phyloP scores from a whole-genome alignment of 2,888 invertebrate genomes.

The Chymomyza fuscimana region DNA sequence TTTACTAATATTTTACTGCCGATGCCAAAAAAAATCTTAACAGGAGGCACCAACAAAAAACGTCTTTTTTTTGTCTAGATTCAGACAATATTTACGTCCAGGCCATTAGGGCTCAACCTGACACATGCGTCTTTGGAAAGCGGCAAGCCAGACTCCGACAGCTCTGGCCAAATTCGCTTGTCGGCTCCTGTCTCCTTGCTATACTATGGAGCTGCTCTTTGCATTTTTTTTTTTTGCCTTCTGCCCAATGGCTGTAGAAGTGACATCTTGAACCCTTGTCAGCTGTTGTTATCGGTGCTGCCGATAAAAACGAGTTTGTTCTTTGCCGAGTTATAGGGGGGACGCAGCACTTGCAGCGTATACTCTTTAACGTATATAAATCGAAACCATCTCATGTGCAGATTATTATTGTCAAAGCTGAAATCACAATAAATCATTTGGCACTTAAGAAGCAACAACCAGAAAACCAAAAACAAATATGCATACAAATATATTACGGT shows the following conservation, averaged over 20 bases:
- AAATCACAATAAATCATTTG: conserved; percentile 63
- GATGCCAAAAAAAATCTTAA: neutral
- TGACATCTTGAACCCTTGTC: conserved; percentile 55
- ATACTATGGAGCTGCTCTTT: neutral
- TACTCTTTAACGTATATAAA: conserved; percentile 21
- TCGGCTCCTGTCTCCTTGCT: neutral
- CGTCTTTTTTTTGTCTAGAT: conserved; percentile 15
- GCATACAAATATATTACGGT: neutral
- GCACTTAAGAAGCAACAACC: neutral
- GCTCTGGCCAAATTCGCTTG: neutral
- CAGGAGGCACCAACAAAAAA: conserved; percentile 9
- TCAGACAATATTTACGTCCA: conserved; percentile 46
- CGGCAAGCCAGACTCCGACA: neutral
- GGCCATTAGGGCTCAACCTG: conserved; percentile 46
- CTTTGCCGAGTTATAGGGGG: conserved; percentile 40
- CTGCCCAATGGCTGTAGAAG: neutral
- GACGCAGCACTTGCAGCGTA: neutral
- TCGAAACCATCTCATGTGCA: conserved; percentile 31
- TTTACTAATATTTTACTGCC: neutral
- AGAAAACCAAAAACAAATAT: neutral
- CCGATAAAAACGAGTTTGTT: conserved; percentile 50
- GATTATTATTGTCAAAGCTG: conserved; percentile 53
- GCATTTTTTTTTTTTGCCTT: neutral
- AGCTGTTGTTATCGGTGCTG: conserved; percentile 17
- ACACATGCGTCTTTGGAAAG: conserved; percentile 34